Percentiles rank a stretch among this genome's conserved stretches.
Conservation (phyloP, 2,797 vertebrate genomes). For the Austrolebias charrua region DNA sequence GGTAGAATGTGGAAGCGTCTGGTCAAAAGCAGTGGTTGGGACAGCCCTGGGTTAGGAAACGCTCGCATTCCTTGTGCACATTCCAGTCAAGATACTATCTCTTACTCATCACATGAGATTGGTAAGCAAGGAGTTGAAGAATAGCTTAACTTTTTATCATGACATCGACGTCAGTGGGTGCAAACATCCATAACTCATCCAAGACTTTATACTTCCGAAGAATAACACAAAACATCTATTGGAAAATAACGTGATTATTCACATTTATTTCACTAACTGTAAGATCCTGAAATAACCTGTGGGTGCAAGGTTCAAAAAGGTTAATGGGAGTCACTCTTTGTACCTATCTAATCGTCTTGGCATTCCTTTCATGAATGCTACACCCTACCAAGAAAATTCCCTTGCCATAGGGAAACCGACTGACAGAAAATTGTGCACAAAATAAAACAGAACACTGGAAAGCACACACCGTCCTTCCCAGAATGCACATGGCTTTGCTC, state of each 20-base stretch:
- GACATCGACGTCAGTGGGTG: neutral
- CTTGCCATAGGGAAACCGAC: constrained; percentile 3
- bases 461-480: constrained; percentile 41
- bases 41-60: constrained; percentile 57
- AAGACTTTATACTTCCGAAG: neutral
- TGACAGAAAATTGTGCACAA: constrained; percentile 9
- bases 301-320: constrained; percentile 1
- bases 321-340: constrained; percentile 16
- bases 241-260: neutral
- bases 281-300: constrained; percentile 1
- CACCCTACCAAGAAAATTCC: constrained; percentile 32
- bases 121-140: neutral
- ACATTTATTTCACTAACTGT: neutral
- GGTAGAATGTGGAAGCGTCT: constrained; percentile 48
- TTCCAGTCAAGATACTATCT: constrained; percentile 26
- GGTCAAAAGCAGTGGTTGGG: constrained; percentile 35
- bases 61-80: constrained; percentile 26
- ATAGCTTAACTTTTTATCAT: neutral
- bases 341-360: constrained; percentile 12
- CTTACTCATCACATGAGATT: neutral
- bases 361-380: constrained; percentile 29
- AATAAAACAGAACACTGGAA: constrained; percentile 36
- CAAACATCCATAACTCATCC: neutral
- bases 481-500: constrained; percentile 33
- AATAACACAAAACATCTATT: neutral